Conservation (phyloP, 2,797 vertebrate genomes). For the Tapirus indicus region DNA sequence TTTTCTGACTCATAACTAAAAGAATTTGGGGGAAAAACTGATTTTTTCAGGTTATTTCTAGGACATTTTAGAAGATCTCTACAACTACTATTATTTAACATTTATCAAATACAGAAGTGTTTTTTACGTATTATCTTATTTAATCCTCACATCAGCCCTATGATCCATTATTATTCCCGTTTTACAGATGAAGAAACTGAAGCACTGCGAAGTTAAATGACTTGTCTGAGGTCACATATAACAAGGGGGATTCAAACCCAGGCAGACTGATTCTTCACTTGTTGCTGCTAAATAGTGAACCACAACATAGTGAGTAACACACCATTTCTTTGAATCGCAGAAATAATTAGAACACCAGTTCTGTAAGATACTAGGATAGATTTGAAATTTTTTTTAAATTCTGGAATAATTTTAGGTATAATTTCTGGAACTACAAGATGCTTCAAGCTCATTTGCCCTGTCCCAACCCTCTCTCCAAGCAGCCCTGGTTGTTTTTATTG, state of each 20-base stretch:
- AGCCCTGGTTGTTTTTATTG: not conserved
- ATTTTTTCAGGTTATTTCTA: conserved; percentile 5
- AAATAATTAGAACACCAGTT: not conserved
- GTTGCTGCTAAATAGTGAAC: not conserved
- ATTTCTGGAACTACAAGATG: not conserved
- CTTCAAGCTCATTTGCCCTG: not conserved
- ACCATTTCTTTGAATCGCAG: not conserved
- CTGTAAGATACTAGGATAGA: not conserved
- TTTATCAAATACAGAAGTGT: not conserved
- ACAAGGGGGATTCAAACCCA: not conserved
- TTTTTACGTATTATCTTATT: not conserved
- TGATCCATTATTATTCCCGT: not conserved
- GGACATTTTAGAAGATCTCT: not conserved
- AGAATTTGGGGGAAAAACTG: not conserved
- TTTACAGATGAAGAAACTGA: not conserved
- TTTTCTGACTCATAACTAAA: conserved; percentile 37
- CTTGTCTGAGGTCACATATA: not conserved
- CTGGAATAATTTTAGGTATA: not conserved
- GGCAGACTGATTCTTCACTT: not conserved
- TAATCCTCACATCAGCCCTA: not conserved
- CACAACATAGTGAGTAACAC: not conserved
- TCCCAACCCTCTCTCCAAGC: not conserved
- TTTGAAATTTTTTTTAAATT: not conserved
- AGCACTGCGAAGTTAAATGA: not conserved
- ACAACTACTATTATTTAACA: not conserved